These are phyloP conservation scores for Drosophila anceps DNA, from an alignment of 2,888 invertebrate genomes.

Conservation along the genomic window DNA sequence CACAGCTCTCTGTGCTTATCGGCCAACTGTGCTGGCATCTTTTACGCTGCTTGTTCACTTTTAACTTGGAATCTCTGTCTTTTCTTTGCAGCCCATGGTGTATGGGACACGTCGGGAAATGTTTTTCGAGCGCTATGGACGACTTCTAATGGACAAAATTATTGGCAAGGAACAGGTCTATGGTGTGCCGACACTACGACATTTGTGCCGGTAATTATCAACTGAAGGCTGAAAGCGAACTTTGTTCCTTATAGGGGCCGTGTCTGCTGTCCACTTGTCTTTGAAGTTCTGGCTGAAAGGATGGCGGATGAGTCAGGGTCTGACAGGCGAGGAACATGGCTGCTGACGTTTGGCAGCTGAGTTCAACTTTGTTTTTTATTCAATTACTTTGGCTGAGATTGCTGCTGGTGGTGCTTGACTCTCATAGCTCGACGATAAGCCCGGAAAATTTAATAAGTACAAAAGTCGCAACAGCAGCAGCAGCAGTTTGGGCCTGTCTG, in stretches of 20 bases:
- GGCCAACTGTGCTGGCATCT: background rate
- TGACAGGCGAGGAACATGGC: constrained; percentile 38
- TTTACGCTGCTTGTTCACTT: background rate
- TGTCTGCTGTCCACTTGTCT: constrained; percentile 33
- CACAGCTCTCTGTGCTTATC: constrained; percentile 7
- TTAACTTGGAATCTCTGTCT: background rate
- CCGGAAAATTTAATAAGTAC: constrained; percentile 70
- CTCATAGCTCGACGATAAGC: constrained; percentile 63
- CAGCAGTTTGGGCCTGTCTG: constrained; percentile 25
- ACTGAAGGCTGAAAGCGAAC: constrained; percentile 29
- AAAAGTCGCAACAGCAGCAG: constrained; percentile 41
- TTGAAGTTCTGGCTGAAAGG: constrained; percentile 27
- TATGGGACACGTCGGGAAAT: constrained; percentile 80
- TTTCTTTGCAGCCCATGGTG: constrained; percentile 77
- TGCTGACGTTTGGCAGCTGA: constrained; percentile 66
- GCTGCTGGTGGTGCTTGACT: constrained; percentile 47
- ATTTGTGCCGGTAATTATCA: constrained; percentile 87
- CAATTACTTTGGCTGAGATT: constrained; percentile 71
- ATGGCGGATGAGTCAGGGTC: constrained; percentile 5
- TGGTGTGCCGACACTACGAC: constrained; percentile 88
- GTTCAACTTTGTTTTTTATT: constrained; percentile 69
- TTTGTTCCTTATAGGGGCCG: constrained; percentile 8
- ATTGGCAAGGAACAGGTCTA: constrained; percentile 84
- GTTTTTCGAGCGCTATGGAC: constrained; percentile 84
- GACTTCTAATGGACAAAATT: constrained; percentile 83